A percentile compares a stretch with the other conserved stretches of the same genome.
Evolutionary conservation across 2,888 invertebrate genomes (phyloP).

Genomic region (Ochropleura plecta): DNA sequence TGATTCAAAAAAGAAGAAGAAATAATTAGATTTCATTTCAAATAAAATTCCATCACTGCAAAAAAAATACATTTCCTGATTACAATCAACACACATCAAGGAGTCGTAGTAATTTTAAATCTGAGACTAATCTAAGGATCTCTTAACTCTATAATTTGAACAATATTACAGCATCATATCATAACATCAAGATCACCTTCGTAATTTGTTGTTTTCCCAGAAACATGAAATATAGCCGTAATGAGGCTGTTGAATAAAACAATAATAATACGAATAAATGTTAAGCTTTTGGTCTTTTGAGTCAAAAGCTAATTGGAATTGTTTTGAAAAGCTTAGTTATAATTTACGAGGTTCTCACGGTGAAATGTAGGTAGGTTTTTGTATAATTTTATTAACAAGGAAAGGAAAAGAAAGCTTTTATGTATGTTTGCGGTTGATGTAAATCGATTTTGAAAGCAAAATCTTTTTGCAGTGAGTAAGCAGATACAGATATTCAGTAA

Average conservation of each 20-base stretch:
- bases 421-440: conserved; percentile 38
- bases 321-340: conserved; percentile 58
- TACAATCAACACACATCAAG: neutral
- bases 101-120: conserved; percentile 11
- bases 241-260: conserved; percentile 70
- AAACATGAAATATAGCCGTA: conserved; percentile 74
- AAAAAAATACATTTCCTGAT: neutral
- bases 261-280: conserved; percentile 65
- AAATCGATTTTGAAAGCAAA: conserved; percentile 40
- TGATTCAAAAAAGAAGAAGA: too few relatives aligned
- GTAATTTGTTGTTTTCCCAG: conserved; percentile 85
- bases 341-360: conserved; percentile 63
- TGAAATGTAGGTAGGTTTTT: conserved; percentile 17
- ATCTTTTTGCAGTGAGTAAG: neutral
- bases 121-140: conserved; percentile 72
- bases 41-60: neutral
- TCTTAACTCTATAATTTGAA: conserved; percentile 74
- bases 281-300: conserved; percentile 38
- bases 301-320: conserved; percentile 75
- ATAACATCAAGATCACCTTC: conserved; percentile 81
- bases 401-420: conserved; percentile 30
- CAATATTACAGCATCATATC: conserved; percentile 71
- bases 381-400: conserved; percentile 18
- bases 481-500: neutral
- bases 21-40: neutral